Percentiles rank a stretch among this genome's conserved stretches.
These are phyloP conservation scores for Myotis pilosus DNA, from an alignment of 2,797 vertebrate genomes.

Conservation along the genomic window DNA sequence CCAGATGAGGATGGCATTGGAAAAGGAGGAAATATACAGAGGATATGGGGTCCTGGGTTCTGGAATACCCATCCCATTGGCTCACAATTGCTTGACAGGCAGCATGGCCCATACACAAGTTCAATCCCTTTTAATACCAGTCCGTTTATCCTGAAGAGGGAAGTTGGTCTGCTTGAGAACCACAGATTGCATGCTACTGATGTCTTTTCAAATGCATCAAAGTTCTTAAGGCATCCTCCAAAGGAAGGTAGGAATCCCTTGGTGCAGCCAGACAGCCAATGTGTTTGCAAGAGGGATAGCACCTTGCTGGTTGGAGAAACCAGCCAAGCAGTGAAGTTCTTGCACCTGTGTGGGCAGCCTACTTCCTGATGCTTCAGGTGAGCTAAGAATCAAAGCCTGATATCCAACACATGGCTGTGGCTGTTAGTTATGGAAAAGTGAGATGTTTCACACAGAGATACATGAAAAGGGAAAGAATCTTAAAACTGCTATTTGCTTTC, in stretches of 20 bases:
- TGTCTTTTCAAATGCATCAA: neutral
- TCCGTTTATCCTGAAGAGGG: neutral
- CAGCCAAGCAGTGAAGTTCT: neutral
- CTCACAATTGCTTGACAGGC: neutral
- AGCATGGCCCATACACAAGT: neutral
- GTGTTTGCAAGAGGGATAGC: neutral
- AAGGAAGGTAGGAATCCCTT: neutral
- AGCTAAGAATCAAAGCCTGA: slow-evolving; percentile 72
- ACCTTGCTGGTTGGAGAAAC: neutral
- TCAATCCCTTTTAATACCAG: neutral
- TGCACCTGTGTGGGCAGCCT: neutral
- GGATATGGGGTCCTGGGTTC: neutral
- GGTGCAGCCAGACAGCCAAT: neutral
- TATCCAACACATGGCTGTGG: slow-evolving; percentile 58
- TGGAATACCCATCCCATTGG: neutral
- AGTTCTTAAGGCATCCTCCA: neutral
- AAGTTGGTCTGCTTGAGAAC: neutral
- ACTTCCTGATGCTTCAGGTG: slow-evolving; percentile 66
- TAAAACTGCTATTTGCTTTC: slow-evolving; percentile 78
- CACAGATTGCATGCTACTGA: neutral
- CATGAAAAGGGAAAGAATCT: slow-evolving; percentile 53
- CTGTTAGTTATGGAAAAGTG: slow-evolving; percentile 69
- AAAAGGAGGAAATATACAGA: neutral
- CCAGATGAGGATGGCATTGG: neutral
- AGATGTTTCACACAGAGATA: slow-evolving; percentile 75